Evolutionary conservation across 2,113 vertebrate genomes (phyloP).

Genomic region (Symphodus melops): DNA sequence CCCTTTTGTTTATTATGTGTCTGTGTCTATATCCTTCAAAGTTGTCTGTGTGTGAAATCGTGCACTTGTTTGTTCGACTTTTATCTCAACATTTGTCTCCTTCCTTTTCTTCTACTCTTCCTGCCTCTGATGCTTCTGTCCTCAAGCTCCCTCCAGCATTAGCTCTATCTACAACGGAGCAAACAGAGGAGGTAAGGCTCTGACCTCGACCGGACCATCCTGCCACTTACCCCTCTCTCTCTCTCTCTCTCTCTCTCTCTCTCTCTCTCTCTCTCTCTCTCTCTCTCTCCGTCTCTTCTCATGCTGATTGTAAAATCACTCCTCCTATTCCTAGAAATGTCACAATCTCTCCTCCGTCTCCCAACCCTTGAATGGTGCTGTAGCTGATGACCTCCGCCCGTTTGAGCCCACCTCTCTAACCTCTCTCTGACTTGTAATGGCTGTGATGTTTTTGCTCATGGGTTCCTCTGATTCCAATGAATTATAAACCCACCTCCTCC

Average conservation of each 20-base stretch:
- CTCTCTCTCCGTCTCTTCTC: constrained; percentile 14
- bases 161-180: constrained; percentile 84
- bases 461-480: constrained; percentile 35
- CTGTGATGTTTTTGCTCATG: constrained; percentile 56
- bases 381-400: constrained; percentile 18
- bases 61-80: not conserved
- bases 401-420: constrained; percentile 36
- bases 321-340: constrained; percentile 26
- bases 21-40: not conserved
- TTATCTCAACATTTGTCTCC: constrained; percentile 36
- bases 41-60: too few species aligned
- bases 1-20: not conserved
- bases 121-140: constrained; percentile 31
- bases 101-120: not conserved
- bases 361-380: constrained; percentile 18
- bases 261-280: constrained; percentile 2
- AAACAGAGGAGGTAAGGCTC: constrained; percentile 85
- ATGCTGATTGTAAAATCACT: constrained; percentile 24
- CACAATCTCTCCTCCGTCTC: not conserved
- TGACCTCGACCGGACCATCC: constrained; percentile 25
- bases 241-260: constrained; percentile 12
- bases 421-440: constrained; percentile 35
- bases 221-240: not conserved
- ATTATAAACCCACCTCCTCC: constrained; percentile 24
- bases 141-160: constrained; percentile 83